These are phyloP conservation scores for Tortricodes alternella DNA, from an alignment of 2,888 invertebrate genomes.

Conservation along the genomic window DNA sequence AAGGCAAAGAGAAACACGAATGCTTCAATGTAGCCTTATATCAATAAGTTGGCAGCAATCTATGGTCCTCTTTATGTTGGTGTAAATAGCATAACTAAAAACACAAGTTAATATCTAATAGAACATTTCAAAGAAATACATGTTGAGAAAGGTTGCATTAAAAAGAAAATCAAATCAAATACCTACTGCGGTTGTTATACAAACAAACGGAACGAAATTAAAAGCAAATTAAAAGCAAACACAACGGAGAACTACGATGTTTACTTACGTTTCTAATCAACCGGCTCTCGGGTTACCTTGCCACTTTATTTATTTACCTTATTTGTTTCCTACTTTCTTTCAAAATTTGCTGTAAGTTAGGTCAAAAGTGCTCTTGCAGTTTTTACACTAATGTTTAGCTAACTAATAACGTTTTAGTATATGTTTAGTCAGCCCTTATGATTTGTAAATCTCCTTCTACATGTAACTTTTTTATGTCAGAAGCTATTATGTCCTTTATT, in stretches of 20 bases:
- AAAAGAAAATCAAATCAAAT: constrained; percentile 11
- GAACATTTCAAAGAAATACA: neutral
- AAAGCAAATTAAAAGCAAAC: constrained; percentile 64
- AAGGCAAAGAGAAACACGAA: too few relatives aligned
- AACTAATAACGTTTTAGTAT: too few relatives aligned
- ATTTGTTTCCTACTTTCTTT: neutral
- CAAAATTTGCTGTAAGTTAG: neutral
- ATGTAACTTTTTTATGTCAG: too few relatives aligned
- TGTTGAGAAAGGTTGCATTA: neutral
- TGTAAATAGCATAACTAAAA: too few relatives aligned
- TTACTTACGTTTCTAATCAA: constrained; percentile 57
- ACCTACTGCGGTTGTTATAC: neutral
- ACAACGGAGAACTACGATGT: constrained; percentile 44
- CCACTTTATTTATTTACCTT: constrained; percentile 3
- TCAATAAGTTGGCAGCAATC: too few relatives aligned
- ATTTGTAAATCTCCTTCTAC: too few relatives aligned
- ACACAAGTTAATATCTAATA: too few relatives aligned
- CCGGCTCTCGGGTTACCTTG: constrained; percentile 15
- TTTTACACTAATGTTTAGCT: too few relatives aligned
- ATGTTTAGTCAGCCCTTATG: too few relatives aligned
- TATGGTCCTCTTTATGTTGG: too few relatives aligned
- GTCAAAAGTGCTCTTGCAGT: neutral
- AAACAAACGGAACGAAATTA: constrained; percentile 50
- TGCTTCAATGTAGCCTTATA: too few relatives aligned
- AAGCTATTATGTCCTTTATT: too few relatives aligned